Conservation (phyloP, 2,797 vertebrate species). For the Aldrovandia affinis region DNA sequence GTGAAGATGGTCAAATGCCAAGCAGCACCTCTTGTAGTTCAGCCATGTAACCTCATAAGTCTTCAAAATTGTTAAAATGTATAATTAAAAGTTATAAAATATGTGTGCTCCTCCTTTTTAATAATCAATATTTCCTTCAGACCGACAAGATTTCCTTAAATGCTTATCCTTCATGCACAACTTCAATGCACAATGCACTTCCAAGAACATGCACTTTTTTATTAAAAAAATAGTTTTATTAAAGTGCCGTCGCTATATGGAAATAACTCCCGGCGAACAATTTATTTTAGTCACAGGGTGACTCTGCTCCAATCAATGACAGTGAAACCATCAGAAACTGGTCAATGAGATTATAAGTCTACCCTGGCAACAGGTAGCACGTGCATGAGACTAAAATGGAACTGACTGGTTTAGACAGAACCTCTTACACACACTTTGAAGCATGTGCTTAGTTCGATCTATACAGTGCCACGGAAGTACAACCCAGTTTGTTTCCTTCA, state of each 20-base stretch:
- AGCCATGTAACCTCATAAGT: background rate
- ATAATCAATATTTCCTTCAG: conserved; percentile 7
- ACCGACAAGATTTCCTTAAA: background rate
- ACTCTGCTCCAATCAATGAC: conserved; percentile 34
- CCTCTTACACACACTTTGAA: background rate
- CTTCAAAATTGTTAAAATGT: background rate
- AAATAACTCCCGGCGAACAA: background rate
- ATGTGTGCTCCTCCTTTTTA: background rate
- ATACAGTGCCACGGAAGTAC: conserved; percentile 49
- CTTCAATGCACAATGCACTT: background rate
- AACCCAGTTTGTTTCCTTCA: conserved; percentile 67
- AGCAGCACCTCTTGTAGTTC: too few species aligned
- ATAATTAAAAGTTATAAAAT: background rate
- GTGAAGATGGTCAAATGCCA: background rate
- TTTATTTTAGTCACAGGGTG: conserved; percentile 31
- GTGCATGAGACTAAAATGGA: conserved; percentile 19
- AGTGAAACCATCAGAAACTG: conserved; percentile 22
- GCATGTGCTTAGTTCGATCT: background rate
- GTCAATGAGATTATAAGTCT: background rate
- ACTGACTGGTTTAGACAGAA: conserved; percentile 50
- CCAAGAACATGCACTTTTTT: too few species aligned
- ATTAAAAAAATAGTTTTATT: too few species aligned
- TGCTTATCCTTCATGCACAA: background rate
- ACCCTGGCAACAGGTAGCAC: background rate
- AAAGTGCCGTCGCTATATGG: background rate